These are phyloP conservation scores for Callimorpha dominula DNA, from an alignment of 2,888 invertebrate species.

Conservation along the genomic window DNA sequence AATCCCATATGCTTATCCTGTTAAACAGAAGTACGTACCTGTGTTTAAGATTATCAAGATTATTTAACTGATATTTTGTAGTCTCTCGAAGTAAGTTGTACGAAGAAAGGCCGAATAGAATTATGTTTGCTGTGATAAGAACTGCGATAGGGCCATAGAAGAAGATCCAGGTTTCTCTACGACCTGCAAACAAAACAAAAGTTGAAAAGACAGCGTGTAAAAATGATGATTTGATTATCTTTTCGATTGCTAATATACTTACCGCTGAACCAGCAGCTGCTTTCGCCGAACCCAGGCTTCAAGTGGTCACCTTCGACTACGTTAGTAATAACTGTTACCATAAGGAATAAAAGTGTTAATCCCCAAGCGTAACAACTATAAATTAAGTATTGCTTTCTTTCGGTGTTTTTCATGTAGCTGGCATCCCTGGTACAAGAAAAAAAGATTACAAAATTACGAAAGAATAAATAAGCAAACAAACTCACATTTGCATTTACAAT, in stretches of 20 bases:
- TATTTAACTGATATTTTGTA: constrained; percentile 82
- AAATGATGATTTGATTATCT: neutral
- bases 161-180: constrained; percentile 87
- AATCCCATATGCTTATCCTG: neutral
- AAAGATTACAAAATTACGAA: neutral
- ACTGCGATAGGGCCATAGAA: constrained; percentile 90
- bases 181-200: constrained; percentile 69
- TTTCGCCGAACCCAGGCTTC: constrained; percentile 87
- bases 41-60: constrained; percentile 85
- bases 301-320: constrained; percentile 83
- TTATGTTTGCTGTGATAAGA: constrained; percentile 85
- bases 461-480: neutral
- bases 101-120: constrained; percentile 87
- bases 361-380: constrained; percentile 89
- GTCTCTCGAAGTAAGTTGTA: constrained; percentile 86
- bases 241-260: constrained; percentile 38
- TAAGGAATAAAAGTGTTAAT: constrained; percentile 82
- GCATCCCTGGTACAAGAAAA: constrained; percentile 65
- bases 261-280: constrained; percentile 90
- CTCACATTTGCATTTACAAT: too few relatives aligned
- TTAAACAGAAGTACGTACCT: constrained; percentile 72
- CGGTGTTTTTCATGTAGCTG: constrained; percentile 75
- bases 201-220: neutral
- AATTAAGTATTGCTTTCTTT: constrained; percentile 81
- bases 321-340: constrained; percentile 83